These are phyloP conservation scores for Zelleria hepariella DNA, from an alignment of 2,888 invertebrate genomes.

Conservation along the genomic window DNA sequence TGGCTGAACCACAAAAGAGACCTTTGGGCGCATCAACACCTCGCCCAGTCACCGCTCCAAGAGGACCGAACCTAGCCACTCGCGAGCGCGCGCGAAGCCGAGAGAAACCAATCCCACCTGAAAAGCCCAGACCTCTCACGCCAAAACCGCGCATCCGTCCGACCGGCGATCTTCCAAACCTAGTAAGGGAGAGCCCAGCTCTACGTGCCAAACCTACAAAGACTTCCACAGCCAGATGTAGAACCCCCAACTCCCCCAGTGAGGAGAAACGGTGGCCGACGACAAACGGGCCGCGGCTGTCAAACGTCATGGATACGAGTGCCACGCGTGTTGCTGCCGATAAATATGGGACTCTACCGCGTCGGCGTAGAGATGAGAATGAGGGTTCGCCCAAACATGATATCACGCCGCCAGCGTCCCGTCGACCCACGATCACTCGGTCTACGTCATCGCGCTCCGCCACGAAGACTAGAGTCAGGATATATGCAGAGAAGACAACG, in stretches of 20 bases:
- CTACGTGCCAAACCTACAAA: conserved; percentile 61
- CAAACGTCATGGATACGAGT: conserved; percentile 28
- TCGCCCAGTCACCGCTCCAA: conserved; percentile 61
- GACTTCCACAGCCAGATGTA: conserved; percentile 71
- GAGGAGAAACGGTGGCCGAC: conserved; percentile 82
- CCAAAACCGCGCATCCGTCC: conserved; percentile 63
- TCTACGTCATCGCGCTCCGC: conserved; percentile 53
- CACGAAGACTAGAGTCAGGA: conserved; percentile 69
- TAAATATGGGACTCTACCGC: conserved; percentile 84
- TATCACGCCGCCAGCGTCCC: conserved; percentile 48
- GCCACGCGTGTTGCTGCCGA: conserved; percentile 72
- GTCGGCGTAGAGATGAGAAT: conserved; percentile 78
- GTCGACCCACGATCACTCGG: conserved; percentile 51
- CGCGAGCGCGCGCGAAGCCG: conserved; percentile 73
- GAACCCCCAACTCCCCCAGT: conserved; percentile 75
- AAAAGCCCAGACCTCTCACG: conserved; percentile 57
- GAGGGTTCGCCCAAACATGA: conserved; percentile 65
- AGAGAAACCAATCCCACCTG: conserved; percentile 69
- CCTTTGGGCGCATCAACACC: conserved; percentile 68
- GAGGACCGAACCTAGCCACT: conserved; percentile 64
- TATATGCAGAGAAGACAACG: conserved; percentile 84
- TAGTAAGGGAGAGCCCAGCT: conserved; percentile 61
- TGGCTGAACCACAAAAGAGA: conserved; percentile 63
- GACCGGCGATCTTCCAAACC: conserved; percentile 66
- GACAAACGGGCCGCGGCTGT: conserved; percentile 54